phyloP scores from a whole-genome alignment of 2,113 vertebrate genomes.

The Zingel zingel region DNA sequence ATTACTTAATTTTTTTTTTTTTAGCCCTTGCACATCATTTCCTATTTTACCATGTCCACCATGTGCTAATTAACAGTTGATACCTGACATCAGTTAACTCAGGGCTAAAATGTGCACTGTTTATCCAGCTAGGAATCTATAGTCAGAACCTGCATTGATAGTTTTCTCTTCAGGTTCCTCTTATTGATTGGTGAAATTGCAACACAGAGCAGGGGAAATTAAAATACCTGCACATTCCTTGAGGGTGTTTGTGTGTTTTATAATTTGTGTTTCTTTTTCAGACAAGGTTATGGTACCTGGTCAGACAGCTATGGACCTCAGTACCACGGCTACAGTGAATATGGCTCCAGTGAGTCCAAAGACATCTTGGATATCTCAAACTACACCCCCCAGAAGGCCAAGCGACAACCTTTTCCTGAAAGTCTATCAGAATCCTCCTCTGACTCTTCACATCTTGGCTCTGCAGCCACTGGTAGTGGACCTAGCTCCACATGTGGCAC shows the following conservation, averaged over 20 bases:
- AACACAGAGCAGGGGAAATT: not conserved
- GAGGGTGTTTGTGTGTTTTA: slow-evolving; percentile 25
- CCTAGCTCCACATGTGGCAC: slow-evolving; percentile 69
- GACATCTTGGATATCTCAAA: slow-evolving; percentile 99
- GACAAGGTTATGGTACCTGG: slow-evolving; percentile 91
- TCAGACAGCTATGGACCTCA: slow-evolving; percentile 91
- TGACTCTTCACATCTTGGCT: slow-evolving; percentile 94
- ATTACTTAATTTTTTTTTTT: not conserved
- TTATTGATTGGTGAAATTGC: slow-evolving; percentile 6
- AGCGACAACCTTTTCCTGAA: slow-evolving; percentile 92
- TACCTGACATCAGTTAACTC: slow-evolving; percentile 10
- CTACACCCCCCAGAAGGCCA: slow-evolving; percentile 98
- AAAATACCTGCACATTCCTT: not conserved
- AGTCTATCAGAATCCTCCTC: slow-evolving; percentile 96
- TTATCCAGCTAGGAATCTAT: not conserved
- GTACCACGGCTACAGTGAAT: slow-evolving; percentile 93
- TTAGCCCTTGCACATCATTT: slow-evolving; percentile 26
- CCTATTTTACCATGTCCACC: slow-evolving; percentile 1
- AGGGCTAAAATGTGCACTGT: not conserved
- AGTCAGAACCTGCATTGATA: not conserved
- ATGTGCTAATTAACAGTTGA: slow-evolving; percentile 21
- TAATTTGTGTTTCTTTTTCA: slow-evolving; percentile 45
- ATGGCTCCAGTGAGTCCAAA: slow-evolving; percentile 94
- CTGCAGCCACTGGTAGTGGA: slow-evolving; percentile 74
- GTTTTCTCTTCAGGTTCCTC: not conserved